These are phyloP conservation scores for Diabrotica undecimpunctata DNA, from an alignment of 1,140 invertebrate genomes.

Conservation along the genomic window DNA sequence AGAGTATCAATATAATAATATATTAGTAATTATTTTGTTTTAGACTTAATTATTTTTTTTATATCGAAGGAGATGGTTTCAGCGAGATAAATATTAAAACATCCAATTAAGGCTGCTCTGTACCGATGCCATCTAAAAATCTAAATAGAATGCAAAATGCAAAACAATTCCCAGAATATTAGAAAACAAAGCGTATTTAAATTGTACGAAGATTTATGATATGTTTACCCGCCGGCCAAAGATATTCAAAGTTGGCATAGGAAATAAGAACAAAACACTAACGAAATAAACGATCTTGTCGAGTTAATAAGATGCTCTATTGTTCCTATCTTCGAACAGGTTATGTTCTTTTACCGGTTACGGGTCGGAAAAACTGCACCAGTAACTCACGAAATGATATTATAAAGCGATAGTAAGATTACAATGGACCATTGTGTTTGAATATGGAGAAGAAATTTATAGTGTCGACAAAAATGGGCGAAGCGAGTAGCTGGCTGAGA, in stretches of 20 bases:
- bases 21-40: too few species aligned
- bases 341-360: constrained; percentile 14
- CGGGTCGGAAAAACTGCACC: constrained; percentile 6
- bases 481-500: too few species aligned
- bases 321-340: constrained; percentile 21
- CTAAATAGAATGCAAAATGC: not conserved
- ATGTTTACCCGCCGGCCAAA: constrained; percentile 10
- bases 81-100: not conserved
- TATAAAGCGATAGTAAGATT: not conserved
- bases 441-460: too few species aligned
- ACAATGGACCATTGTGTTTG: not conserved
- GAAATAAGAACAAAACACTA: constrained; percentile 12
- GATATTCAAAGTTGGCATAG: constrained; percentile 19
- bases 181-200: constrained; percentile 13
- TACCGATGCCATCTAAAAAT: constrained; percentile 9
- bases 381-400: constrained; percentile 12
- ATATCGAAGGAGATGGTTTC: too few species aligned
- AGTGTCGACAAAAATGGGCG: too few species aligned
- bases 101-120: not conserved
- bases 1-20: too few species aligned
- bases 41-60: too few species aligned
- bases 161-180: constrained; percentile 17
- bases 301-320: constrained; percentile 35
- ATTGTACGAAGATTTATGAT: constrained; percentile 21
- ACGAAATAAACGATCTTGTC: constrained; percentile 33